Percentiles rank a stretch among this genome's conserved stretches.
These are phyloP conservation scores for Plumapathes pennacea DNA, from an alignment of 92 coral and sea anemone species.

Conservation along the genomic window DNA sequence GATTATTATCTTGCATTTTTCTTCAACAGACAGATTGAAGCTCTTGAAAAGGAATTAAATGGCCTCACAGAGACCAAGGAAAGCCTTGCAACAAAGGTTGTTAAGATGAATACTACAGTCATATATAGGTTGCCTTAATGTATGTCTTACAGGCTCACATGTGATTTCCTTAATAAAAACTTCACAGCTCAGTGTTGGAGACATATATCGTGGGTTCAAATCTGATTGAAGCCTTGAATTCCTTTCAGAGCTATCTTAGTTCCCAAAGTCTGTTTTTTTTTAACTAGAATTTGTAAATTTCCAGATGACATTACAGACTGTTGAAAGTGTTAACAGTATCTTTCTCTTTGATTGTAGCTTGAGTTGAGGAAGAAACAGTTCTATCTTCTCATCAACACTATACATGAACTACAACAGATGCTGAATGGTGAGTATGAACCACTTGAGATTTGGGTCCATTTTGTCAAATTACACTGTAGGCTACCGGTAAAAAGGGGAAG, in stretches of 20 bases:
- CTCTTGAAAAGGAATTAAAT: conserved; percentile 74
- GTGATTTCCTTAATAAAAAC: background rate
- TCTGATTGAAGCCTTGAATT: too few species aligned
- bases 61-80: conserved; percentile 80
- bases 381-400: conserved; percentile 83
- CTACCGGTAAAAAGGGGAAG: too few species aligned
- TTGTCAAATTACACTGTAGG: too few species aligned
- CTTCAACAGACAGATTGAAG: conserved; percentile 76
- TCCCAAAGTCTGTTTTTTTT: too few species aligned
- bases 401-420: conserved; percentile 95
- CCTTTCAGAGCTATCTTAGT: too few species aligned
- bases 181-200: background rate
- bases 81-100: conserved; percentile 85
- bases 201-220: too few species aligned
- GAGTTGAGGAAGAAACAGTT: conserved; percentile 93
- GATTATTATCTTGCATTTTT: background rate
- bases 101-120: too few species aligned
- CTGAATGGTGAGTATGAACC: conserved; percentile 64
- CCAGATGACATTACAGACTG: too few species aligned
- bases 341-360: conserved; percentile 57
- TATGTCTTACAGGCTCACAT: too few species aligned
- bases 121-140: too few species aligned
- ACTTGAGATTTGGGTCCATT: background rate
- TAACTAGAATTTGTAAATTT: too few species aligned
- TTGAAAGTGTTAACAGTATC: background rate